Percentiles rank a stretch among this genome's conserved stretches.
Conservation (phyloP, 2,888 invertebrate genomes). For the Nomada hirtipes region DNA sequence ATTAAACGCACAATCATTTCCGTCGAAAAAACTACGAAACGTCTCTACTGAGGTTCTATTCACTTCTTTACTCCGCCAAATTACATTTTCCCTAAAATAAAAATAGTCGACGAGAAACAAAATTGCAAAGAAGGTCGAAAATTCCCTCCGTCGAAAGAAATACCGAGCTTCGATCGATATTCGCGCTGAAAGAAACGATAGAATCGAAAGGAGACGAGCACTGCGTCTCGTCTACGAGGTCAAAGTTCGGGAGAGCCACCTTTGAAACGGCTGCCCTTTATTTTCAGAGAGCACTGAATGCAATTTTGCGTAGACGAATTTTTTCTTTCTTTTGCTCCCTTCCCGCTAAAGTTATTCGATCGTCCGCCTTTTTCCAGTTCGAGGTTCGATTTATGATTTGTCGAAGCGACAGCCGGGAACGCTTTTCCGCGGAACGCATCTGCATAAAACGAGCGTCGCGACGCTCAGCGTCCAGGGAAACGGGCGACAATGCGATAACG, state of each 20-base stretch:
- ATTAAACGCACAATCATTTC: too few relatives aligned
- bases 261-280: slow-evolving; percentile 9
- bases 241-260: slow-evolving; percentile 26
- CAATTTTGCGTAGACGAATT: neutral
- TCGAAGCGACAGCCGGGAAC: slow-evolving; percentile 18
- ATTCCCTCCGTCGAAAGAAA: neutral
- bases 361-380: slow-evolving; percentile 50
- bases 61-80: too few relatives aligned
- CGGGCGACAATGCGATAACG: slow-evolving; percentile 41
- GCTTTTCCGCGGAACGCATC: slow-evolving; percentile 29
- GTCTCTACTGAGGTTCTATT: too few relatives aligned
- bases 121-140: too few relatives aligned
- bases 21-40: too few relatives aligned
- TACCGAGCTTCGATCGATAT: neutral
- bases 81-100: too few relatives aligned
- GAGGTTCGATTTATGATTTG: slow-evolving; percentile 53
- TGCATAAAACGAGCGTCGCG: slow-evolving; percentile 38
- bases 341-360: slow-evolving; percentile 16
- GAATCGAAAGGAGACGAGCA: neutral
- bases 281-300: neutral
- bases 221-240: slow-evolving; percentile 9
- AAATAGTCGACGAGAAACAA: too few relatives aligned
- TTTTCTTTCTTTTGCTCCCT: neutral
- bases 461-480: slow-evolving; percentile 1
- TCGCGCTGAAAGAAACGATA: neutral